phyloP scores from a whole-genome alignment of 2,888 invertebrate species.

The Acrobasis suavella region DNA sequence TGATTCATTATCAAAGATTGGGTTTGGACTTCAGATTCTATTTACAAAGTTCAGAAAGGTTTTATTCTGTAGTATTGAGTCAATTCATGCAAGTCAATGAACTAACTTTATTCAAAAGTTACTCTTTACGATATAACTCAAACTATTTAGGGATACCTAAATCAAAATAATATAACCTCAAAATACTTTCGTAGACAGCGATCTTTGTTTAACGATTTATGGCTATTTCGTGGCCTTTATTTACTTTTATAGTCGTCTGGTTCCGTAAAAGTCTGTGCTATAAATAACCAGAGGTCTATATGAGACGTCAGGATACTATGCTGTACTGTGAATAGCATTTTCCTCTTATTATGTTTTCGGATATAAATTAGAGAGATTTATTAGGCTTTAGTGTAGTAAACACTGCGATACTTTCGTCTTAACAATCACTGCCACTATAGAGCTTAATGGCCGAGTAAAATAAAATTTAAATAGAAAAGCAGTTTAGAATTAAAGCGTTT shows the following conservation, averaged over 20 bases:
- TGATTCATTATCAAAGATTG: no score
- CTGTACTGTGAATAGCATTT: conserved; percentile 71
- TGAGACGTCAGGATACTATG: conserved; percentile 62
- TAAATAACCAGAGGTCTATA: conserved; percentile 65
- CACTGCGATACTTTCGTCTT: conserved; percentile 51
- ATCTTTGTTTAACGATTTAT: conserved; percentile 73
- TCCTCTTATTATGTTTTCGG: conserved; percentile 78
- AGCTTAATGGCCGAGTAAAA: neutral
- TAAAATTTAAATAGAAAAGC: neutral
- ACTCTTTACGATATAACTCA: no score
- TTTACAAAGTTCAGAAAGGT: no score
- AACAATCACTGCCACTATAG: conserved; percentile 40
- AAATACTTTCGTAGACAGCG: conserved; percentile 11
- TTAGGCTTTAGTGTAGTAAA: conserved; percentile 47
- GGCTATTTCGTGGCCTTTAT: conserved; percentile 77
- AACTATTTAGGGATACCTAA: neutral
- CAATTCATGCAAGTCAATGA: no score
- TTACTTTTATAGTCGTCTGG: conserved; percentile 76
- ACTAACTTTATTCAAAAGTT: no score
- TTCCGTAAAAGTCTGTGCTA: conserved; percentile 62
- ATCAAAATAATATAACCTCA: conserved; percentile 12
- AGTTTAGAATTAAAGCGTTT: neutral
- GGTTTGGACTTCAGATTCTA: no score
- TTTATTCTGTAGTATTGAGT: no score
- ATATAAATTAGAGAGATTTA: conserved; percentile 80